Evolutionary conservation across 2,797 vertebrate genomes (phyloP), one percentile per base, ranked within the genome.

Genomic region (Astyanax mexicanus): DNA sequence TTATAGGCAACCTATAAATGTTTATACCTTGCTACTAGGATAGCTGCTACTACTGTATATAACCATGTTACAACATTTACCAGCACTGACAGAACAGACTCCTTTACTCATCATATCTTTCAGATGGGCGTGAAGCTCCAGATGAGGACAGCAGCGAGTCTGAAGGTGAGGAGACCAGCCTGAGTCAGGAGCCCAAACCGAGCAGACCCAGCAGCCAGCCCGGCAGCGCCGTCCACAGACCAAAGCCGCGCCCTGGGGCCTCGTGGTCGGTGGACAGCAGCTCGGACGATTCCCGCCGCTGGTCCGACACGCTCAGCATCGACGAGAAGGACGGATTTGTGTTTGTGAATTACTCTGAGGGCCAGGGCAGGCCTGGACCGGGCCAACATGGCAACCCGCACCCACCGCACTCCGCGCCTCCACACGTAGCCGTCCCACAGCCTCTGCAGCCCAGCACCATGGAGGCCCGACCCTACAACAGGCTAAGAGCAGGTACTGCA

Each of bases 291-390:
- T 97, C 97, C 3, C 91, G 95, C 72, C 96, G 96, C 62, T 99
- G 97, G 97, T 98, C 98, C 0, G 97, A 98, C 90, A 95, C 95
- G 3, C 96, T 99, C 77, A 99, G 98, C 83, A 89, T 98, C 2
- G 97, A 99, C 7, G 98, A 99, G 92, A 99, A 98, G 70, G 98
- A 99, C 0, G 98, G 98, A 78, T 99, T 99, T 15, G 94, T 99
- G 79, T 98, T 99, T 0, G 96, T 99, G 3, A 99, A 98, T 91
- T 99, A 98, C 83, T 98, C 97, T 0, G 97, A 99, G 72, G 95
- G 95, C 42, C 96, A 97, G 84, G 74, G 84, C 6, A 72, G 70
- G 70, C 27, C 60, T 1, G 70, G 47, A 19, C 65, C 44, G 84
- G 78, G 57, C 54, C 40, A 25, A 10, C 61, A 42, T 25, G 13